Evolutionary conservation across 64 coral and sea anemone genomes (phyloP).

Genomic region (Pachyseris speciosa): DNA sequence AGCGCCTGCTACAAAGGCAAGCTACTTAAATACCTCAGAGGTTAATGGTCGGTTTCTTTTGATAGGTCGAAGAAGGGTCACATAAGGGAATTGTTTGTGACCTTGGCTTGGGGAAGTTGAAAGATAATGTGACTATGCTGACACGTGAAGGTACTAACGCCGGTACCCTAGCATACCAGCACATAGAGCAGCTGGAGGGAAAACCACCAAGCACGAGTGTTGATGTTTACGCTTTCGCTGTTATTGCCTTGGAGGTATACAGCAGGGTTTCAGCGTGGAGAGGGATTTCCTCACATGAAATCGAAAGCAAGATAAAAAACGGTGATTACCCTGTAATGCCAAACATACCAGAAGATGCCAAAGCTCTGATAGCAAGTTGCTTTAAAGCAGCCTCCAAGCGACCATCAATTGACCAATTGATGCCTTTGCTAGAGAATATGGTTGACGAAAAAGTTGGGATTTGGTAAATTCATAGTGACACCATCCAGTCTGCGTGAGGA

Average conservation of each 20-base stretch:
- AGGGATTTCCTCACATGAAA: background rate
- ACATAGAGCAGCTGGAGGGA: background rate
- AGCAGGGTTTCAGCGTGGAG: slow-evolving; percentile 12
- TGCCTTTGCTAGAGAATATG: background rate
- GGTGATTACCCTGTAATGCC: background rate
- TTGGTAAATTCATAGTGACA: too few species aligned
- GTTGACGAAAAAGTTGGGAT: too few species aligned
- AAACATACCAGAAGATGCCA: background rate
- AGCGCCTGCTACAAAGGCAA: too few species aligned
- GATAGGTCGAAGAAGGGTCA: background rate
- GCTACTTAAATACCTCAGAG: too few species aligned
- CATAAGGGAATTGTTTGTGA: too few species aligned
- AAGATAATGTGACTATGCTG: background rate
- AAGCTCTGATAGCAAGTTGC: background rate
- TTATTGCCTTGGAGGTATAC: background rate
- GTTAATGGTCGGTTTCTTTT: too few species aligned
- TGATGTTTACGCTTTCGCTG: slow-evolving; percentile 31
- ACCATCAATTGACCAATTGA: background rate
- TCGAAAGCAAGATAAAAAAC: background rate
- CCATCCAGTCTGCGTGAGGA: too few species aligned
- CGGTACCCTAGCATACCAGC: slow-evolving; percentile 49
- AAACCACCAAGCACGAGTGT: background rate
- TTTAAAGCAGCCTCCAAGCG: background rate
- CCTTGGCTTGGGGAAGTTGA: background rate
- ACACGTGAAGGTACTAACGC: background rate